Percentiles rank a stretch among this genome's conserved stretches.
Conservation (phyloP, 2,797 vertebrate genomes). For the Leptodactylus fallax region DNA sequence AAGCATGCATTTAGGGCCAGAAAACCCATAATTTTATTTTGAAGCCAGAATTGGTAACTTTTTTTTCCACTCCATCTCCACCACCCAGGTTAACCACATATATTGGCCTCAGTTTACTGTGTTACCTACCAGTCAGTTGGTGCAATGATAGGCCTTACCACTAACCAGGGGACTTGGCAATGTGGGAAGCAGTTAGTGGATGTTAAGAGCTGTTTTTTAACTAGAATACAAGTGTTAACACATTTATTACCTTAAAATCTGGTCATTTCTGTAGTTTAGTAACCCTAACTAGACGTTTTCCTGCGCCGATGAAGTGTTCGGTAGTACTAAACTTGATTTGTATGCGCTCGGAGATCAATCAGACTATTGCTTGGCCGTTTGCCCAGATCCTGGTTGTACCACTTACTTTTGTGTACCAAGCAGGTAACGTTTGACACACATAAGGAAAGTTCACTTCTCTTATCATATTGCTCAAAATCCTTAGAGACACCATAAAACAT, state of each 20-base stretch:
- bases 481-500: constrained; percentile 65
- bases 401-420: constrained; percentile 43
- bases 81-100: too few relatives aligned
- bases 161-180: background rate
- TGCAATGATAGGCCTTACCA: background rate
- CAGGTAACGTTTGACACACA: constrained; percentile 65
- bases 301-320: constrained; percentile 66
- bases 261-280: constrained; percentile 53
- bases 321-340: constrained; percentile 66
- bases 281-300: constrained; percentile 63
- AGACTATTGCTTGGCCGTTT: constrained; percentile 68
- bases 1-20: too few relatives aligned
- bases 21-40: too few relatives aligned
- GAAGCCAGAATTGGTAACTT: too few relatives aligned
- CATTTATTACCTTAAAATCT: constrained; percentile 18
- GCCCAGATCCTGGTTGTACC: constrained; percentile 64
- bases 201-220: background rate
- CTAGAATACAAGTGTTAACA: background rate
- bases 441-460: constrained; percentile 63
- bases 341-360: constrained; percentile 64
- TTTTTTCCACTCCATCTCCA: too few relatives aligned
- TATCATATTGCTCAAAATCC: constrained; percentile 68
- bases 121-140: background rate
- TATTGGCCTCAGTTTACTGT: too few relatives aligned
- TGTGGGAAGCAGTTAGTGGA: background rate